Evolutionary conservation across 2,888 invertebrate species (phyloP).

Genomic region (Apeira syringaria): DNA sequence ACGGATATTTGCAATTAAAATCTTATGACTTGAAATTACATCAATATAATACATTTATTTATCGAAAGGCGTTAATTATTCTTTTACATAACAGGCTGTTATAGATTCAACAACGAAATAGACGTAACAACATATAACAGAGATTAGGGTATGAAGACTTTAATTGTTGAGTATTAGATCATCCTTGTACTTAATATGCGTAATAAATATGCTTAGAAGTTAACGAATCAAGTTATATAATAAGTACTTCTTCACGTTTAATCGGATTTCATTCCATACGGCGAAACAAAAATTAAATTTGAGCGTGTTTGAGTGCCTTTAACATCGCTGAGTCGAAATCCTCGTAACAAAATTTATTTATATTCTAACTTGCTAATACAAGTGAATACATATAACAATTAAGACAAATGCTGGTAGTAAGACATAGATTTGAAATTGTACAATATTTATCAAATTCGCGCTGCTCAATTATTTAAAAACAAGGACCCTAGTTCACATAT

Average conservation of each 20-base stretch:
- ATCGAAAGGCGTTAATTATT: conserved; percentile 5
- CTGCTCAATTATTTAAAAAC: no score
- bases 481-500: no score
- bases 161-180: background rate
- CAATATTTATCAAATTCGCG: no score
- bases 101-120: background rate
- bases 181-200: background rate
- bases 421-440: no score
- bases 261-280: conserved; percentile 1
- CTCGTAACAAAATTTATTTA: background rate
- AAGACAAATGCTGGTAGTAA: no score
- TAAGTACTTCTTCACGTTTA: background rate
- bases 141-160: background rate
- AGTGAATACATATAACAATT: no score
- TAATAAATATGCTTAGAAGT: background rate
- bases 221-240: background rate
- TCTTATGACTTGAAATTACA: conserved; percentile 8
- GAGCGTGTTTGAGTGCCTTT: background rate
- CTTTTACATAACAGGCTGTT: conserved; percentile 15
- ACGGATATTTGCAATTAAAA: conserved; percentile 15
- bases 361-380: no score
- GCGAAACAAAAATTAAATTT: background rate
- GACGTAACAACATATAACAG: background rate
- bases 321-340: background rate
- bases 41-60: conserved; percentile 7